Conservation (phyloP, 2,113 vertebrate species). For the Mormyrus lacerda region DNA sequence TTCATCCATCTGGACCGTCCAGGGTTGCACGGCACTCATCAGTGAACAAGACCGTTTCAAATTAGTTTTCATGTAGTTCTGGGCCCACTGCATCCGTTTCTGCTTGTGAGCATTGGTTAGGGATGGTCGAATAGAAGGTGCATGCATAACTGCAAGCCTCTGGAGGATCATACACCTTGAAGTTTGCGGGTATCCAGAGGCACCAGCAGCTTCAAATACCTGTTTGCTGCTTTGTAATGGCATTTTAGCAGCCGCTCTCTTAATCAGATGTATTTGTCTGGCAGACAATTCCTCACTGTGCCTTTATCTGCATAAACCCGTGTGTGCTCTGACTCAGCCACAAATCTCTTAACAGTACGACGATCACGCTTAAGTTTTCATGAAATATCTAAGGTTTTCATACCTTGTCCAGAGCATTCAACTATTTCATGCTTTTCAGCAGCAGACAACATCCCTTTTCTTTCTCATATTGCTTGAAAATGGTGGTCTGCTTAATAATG, state of each 20-base stretch:
- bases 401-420: background rate
- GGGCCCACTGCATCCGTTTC: background rate
- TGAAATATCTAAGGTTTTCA: background rate
- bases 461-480: background rate
- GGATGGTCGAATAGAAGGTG: background rate
- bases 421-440: background rate
- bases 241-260: background rate
- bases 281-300: background rate
- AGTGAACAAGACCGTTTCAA: no score
- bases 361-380: background rate
- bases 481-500: background rate
- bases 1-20: no score
- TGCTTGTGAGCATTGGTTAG: slow-evolving; percentile 10
- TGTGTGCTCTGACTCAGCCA: background rate
- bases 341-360: background rate
- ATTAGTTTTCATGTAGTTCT: background rate
- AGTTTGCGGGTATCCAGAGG: background rate
- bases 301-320: background rate
- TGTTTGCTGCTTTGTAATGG: background rate
- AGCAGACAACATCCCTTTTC: background rate
- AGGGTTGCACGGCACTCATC: no score
- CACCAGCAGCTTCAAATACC: background rate
- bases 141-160: slow-evolving; percentile 9
- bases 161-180: background rate
- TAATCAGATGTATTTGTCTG: background rate